These are phyloP conservation scores for Sebastes schlegelii DNA, from an alignment of 2,113 vertebrate species.

Conservation along the genomic window DNA sequence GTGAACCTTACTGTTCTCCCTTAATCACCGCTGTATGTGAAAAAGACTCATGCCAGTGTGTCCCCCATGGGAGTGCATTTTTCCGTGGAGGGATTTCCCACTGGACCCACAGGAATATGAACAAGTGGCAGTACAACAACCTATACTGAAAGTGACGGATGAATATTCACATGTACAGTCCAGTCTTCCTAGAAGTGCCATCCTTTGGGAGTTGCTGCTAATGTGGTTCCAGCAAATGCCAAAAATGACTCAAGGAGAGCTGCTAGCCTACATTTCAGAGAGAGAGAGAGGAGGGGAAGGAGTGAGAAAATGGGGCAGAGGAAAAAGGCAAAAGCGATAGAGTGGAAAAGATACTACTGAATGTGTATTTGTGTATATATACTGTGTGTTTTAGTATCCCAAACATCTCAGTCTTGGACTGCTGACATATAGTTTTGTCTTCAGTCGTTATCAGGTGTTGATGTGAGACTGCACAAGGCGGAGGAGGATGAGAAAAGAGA, in stretches of 20 bases:
- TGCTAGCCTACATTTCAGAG: conserved; percentile 54
- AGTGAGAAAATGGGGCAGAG: conserved; percentile 3
- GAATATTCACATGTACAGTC: conserved; percentile 25
- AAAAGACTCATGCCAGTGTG: neutral
- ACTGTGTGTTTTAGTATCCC: neutral
- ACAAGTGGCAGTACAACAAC: neutral
- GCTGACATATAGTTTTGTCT: neutral
- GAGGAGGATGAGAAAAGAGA: conserved; percentile 15
- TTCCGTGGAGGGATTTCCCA: conserved; percentile 10
- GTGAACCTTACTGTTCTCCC: conserved; percentile 16
- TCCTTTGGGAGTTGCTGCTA: conserved; percentile 48
- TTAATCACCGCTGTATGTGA: neutral
- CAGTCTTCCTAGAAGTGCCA: conserved; percentile 32
- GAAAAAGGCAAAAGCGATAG: neutral
- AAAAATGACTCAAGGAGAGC: conserved; percentile 56
- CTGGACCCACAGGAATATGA: conserved; percentile 7
- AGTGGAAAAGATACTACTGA: neutral
- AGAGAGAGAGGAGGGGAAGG: neutral
- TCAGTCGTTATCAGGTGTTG: conserved; percentile 10
- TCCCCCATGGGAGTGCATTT: conserved; percentile 10
- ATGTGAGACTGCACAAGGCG: neutral
- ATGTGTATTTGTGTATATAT: neutral
- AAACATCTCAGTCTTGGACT: neutral
- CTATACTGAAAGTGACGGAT: conserved; percentile 26
- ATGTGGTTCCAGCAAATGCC: conserved; percentile 40